Evolutionary conservation across 2,113 vertebrate genomes (phyloP).

Genomic region (Oncorhynchus clarkii): DNA sequence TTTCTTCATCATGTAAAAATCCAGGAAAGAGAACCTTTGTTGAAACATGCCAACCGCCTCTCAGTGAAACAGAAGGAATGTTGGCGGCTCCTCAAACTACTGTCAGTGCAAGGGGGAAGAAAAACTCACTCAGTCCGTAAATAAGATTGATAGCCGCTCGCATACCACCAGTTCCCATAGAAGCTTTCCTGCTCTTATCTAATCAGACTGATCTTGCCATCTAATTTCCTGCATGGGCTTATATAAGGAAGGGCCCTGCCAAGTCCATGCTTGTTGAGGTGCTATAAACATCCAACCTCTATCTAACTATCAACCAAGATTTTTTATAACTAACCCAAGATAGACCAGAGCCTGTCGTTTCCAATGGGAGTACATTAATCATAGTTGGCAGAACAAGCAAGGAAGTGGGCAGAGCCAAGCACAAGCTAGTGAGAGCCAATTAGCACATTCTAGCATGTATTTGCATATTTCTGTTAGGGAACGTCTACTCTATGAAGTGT

Average conservation of each 20-base stretch:
- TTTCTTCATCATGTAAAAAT: conserved; percentile 51
- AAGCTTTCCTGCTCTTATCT: conserved; percentile 29
- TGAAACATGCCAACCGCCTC: conserved; percentile 65
- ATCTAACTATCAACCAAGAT: not conserved
- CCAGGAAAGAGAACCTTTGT: conserved; percentile 52
- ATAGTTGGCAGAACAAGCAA: too few relatives aligned
- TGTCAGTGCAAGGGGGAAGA: conserved; percentile 57
- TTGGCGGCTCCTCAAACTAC: conserved; percentile 60
- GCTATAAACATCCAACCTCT: conserved; percentile 40
- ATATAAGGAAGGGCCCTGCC: conserved; percentile 17
- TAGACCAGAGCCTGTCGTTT: too few relatives aligned
- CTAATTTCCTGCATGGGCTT: conserved; percentile 48
- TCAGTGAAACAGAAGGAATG: conserved; percentile 68
- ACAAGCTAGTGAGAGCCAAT: too few relatives aligned
- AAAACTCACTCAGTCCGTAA: conserved; percentile 64
- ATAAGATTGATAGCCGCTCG: conserved; percentile 63
- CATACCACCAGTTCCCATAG: conserved; percentile 62
- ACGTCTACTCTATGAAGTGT: too few relatives aligned
- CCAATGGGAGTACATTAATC: too few relatives aligned
- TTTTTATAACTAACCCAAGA: too few relatives aligned
- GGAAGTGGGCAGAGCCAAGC: too few relatives aligned
- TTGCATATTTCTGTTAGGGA: too few relatives aligned
- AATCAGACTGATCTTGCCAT: conserved; percentile 53
- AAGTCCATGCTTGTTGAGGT: conserved; percentile 47
- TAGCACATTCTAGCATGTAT: too few relatives aligned